Base-by-base conservation (phyloP, 2,888 invertebrate species). In the Panopea generosa region DNA sequence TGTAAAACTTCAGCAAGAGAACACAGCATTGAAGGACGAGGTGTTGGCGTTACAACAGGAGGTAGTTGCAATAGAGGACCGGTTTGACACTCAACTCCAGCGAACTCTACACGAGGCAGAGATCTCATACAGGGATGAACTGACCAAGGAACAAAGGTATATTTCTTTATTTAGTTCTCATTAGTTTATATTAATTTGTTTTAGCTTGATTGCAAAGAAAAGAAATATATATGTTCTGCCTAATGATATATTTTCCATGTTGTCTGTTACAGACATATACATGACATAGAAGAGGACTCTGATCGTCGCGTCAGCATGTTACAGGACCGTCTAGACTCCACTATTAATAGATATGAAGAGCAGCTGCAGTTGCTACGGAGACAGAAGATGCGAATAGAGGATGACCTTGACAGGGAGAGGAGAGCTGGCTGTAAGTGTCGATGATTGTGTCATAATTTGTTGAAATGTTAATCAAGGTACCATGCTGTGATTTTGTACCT, bases 1-100 rank as follows among this genome's bases (percentile, higher is more conserved):
- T n/a, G n/a, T n/a, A n/a, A n/a, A n/a, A n/a, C n/a, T 77, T 20
- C 80, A 89, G 89, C 70, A 85, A 69, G 87, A 88, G 59, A 89
- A 89, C 65, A 66, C 73, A 18, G 72, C 82, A 49, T 62, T 89
- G 53, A 69, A 80, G 52, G 80, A 81, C 33, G 87, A 89, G 50
- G 55, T 87, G 40, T 69, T 68, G 11, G 61, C 61, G 27, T 27
- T 89, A 55, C 79, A 83, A 40, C 73, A 83, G 6, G 84, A 88
- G 33, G 74, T 87, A 40, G 65, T 69, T 0, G 68, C 68, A 9
- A 78, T 84, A 71, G 85, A 88, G 50, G 82, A 84, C n/a, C 71
- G 74, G 24, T 84, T 78, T 66, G 82, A 84, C 29, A 71, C 80
- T 14, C 71, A 84, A 49, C 43, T 86, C 49, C 79, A 74, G 56